These are phyloP conservation scores for Potorous gilbertii DNA, from an alignment of 2,797 vertebrate species.

Conservation along the genomic window DNA sequence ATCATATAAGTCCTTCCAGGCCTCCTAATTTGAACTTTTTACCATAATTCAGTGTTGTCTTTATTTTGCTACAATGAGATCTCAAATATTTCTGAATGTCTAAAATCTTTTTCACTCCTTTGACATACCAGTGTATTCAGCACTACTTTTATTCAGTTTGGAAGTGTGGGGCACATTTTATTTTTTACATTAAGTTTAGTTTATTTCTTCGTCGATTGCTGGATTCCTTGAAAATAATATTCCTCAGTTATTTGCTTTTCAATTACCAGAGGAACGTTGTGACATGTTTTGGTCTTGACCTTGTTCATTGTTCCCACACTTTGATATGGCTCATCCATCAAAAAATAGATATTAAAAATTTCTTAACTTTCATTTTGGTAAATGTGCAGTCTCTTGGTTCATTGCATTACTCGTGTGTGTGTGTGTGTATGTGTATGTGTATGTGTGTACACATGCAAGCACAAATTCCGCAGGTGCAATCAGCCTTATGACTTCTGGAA, in stretches of 20 bases:
- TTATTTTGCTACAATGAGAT: conserved; percentile 28
- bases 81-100: conserved; percentile 25
- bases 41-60: neutral
- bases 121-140: neutral
- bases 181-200: conserved; percentile 49
- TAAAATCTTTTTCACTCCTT: conserved; percentile 9
- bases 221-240: conserved; percentile 44
- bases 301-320: conserved; percentile 45
- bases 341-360: conserved; percentile 14
- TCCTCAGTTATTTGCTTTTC: conserved; percentile 59
- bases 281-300: conserved; percentile 49
- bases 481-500: conserved; percentile 45
- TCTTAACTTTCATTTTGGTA: conserved; percentile 10
- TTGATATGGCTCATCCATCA: conserved; percentile 28
- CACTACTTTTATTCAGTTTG: conserved; percentile 42
- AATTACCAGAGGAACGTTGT: conserved; percentile 43
- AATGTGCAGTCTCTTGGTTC: neutral
- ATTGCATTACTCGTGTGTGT: neutral
- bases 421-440: accelerated
- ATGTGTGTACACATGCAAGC: neutral
- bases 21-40: conserved; percentile 32
- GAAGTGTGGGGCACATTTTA: conserved; percentile 30
- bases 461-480: neutral
- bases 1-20: no score
- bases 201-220: conserved; percentile 22